Evolutionary conservation across 2,888 invertebrate species (phyloP).

Genomic region (Phragmatobia fuliginosa): DNA sequence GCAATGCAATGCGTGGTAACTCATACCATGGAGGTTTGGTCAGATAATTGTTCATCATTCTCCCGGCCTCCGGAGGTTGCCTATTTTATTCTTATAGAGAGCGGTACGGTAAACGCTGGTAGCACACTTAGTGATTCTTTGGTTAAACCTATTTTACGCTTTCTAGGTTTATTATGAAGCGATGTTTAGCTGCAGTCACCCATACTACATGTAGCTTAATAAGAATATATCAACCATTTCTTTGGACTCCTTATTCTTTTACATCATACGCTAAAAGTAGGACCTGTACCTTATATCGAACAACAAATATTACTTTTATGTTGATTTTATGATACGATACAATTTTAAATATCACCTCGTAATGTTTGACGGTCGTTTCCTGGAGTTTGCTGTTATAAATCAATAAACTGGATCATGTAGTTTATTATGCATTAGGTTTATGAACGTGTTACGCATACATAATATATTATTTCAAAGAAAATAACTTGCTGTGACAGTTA

Average conservation of each 20-base stretch:
- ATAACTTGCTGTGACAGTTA: constrained; percentile 6
- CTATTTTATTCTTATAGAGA: not conserved
- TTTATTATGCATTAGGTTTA: constrained; percentile 26
- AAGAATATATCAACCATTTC: too few relatives aligned
- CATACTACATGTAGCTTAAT: too few relatives aligned
- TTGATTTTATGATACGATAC: constrained; percentile 57
- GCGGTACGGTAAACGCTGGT: not conserved
- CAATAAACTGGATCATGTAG: constrained; percentile 50
- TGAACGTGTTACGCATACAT: constrained; percentile 15
- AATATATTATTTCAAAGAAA: constrained; percentile 19
- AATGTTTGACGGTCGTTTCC: constrained; percentile 52
- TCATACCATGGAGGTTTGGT: too few relatives aligned
- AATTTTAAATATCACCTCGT: constrained; percentile 52
- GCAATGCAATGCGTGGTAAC: too few relatives aligned
- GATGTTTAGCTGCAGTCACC: not conserved
- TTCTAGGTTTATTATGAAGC: not conserved
- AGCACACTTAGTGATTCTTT: not conserved
- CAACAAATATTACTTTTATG: constrained; percentile 55
- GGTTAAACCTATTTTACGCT: not conserved
- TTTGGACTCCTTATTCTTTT: not conserved
- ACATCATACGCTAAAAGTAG: constrained; percentile 25
- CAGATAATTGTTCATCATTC: too few relatives aligned
- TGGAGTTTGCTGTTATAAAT: constrained; percentile 49
- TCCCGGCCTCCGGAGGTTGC: too few relatives aligned
- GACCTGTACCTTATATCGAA: constrained; percentile 29